These are phyloP conservation scores for Euplexia lucipara DNA, from an alignment of 2,888 invertebrate species.

Conservation along the genomic window DNA sequence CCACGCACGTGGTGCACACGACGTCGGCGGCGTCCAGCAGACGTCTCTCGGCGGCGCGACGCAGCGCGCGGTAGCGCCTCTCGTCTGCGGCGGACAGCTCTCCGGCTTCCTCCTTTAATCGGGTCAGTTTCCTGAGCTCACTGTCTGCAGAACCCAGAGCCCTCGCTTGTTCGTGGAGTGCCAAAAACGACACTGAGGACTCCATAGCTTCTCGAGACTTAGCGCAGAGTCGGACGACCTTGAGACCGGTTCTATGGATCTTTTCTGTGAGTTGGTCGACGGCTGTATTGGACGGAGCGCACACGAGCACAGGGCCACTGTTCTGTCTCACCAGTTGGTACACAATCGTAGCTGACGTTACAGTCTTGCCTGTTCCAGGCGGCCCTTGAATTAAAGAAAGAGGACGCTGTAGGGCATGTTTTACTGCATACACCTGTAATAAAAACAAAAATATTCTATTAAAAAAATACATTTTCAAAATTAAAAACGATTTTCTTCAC, in stretches of 20 bases:
- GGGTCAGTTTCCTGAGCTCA: constrained; percentile 98
- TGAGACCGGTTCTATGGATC: constrained; percentile 99
- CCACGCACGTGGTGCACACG: constrained; percentile 99
- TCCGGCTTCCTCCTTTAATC: constrained; percentile 99
- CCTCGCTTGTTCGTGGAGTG: constrained; percentile 99
- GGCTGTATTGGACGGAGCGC: constrained; percentile 99
- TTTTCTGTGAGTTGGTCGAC: constrained; percentile 99
- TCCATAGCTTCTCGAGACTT: constrained; percentile 99
- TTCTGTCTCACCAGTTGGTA: constrained; percentile 99
- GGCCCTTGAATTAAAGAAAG: constrained; percentile 99
- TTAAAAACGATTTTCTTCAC: not conserved
- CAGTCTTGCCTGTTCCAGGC: constrained; percentile 99
- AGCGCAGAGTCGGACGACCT: constrained; percentile 98
- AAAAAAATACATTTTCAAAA: not conserved
- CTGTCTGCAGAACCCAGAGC: constrained; percentile 97
- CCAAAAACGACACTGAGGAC: constrained; percentile 98
- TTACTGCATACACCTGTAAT: constrained; percentile 97
- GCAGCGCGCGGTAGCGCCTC: constrained; percentile 97
- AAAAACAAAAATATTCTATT: not conserved
- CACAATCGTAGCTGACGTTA: constrained; percentile 99
- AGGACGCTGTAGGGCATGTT: constrained; percentile 99
- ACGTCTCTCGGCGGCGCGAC: constrained; percentile 97
- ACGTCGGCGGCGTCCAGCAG: constrained; percentile 99
- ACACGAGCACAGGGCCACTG: constrained; percentile 98
- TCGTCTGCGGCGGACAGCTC: constrained; percentile 99